These are phyloP conservation scores for Hystrix brachyura DNA, from an alignment of 2,113 vertebrate species.

Conservation along the genomic window DNA sequence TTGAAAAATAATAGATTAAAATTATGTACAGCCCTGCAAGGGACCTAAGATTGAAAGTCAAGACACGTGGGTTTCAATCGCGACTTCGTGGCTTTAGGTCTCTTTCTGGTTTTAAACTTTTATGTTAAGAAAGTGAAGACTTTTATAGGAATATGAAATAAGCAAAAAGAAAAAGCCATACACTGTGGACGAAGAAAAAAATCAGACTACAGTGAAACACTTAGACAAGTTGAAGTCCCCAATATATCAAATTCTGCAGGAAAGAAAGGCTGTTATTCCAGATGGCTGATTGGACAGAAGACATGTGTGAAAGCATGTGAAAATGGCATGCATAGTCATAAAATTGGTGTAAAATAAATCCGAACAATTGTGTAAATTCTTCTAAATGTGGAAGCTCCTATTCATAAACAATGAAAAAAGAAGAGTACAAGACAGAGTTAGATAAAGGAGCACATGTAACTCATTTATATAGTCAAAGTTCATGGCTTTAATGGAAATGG, in stretches of 20 bases:
- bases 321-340: slow-evolving; percentile 14
- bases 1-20: background rate
- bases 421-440: background rate
- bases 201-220: background rate
- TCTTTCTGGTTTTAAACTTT: slow-evolving; percentile 12
- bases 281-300: slow-evolving; percentile 53
- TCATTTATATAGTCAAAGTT: background rate
- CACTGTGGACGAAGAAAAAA: background rate
- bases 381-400: slow-evolving; percentile 5
- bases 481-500: slow-evolving; percentile 55
- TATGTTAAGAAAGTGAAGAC: background rate
- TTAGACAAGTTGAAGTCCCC: background rate
- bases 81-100: background rate
- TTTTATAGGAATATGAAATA: background rate
- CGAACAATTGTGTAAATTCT: background rate
- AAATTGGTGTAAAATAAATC: slow-evolving; percentile 37
- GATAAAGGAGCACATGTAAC: background rate
- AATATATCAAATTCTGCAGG: background rate
- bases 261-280: slow-evolving; percentile 41
- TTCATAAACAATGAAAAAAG: slow-evolving; percentile 9
- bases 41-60: background rate
- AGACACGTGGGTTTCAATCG: background rate
- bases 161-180: background rate
- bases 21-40: background rate
- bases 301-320: slow-evolving; percentile 5